Evolutionary conservation across 1,140 invertebrate species (phyloP), one percentile per base, ranked within the genome.

Genomic region (Drosophila erecta): DNA sequence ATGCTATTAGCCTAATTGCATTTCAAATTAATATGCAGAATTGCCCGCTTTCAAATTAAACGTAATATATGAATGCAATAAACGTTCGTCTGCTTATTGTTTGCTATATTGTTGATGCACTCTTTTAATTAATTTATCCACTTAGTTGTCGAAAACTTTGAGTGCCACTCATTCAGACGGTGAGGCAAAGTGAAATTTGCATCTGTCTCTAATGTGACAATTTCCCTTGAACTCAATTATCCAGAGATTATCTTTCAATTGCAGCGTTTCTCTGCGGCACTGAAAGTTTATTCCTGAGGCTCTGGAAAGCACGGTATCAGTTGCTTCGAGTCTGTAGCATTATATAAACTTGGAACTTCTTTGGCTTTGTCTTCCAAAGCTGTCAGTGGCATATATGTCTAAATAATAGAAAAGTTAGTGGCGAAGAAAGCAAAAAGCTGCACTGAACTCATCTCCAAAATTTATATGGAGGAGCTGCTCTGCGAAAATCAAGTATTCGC

Each of bases 321-420:
- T 6, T 15, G 6, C 27, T 51, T 55, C 67, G 67, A 70, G 67
- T 2, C 64, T 27, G 30, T 24, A 30, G 22, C 24, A 33, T 38
- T 47, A n/a, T 24, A 38, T 14, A 24, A 59, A 59, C 54, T 50
- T 58, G 27, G 14, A 59, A 56, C 54, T 79, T 66, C 49, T 41
- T 76, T 10, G 53, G 40, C 54, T 72, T 79, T 66, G 35, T 71
- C 62, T 60, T 71, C 46, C n/a, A 61, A 24, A 35, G 64, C 80
- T 83, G 80, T 85, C 80, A 84, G 61, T 78, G 64, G 60, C 80
- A 84, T 75, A 81, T 85, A 77, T 77, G 83, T 85, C 81, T 86
- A 85, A 85, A 85, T 85, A 85, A 85, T 85, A 86, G 81, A 86
- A 85, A 85, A 86, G 67, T 85, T 85, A 70, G 67, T 57, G 71